Evolutionary conservation across 2,113 vertebrate species (phyloP), one percentile per base, ranked within the genome.

Genomic region (Burhinus oedicnemus): DNA sequence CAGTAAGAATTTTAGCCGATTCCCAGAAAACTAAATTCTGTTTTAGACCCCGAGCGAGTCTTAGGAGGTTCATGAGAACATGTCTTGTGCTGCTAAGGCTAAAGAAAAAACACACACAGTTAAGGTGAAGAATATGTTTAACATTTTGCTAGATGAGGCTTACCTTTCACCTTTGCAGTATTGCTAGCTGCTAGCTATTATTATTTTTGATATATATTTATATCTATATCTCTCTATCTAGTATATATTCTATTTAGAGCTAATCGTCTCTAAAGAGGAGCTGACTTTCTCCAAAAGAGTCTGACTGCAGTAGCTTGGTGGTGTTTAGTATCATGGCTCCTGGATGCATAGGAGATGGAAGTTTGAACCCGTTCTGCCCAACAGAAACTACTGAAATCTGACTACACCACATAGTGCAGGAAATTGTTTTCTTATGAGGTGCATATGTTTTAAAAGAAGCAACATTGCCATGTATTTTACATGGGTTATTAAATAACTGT

Each of bases 381-480:
- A 76, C 78, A 95, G 87, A 93, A 97, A 96, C 71, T 91, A 60
- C 52, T 96, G 92, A 96, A 93, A 95, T 91, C 85, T 70, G 86
- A 96, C 83, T 97, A 69, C 45, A 57, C 34, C 71, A 61, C 69
- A 75, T 83, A 81, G 44, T 75, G 49, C 88, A 97, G 81, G 76
- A 97, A 97, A 95, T 94, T 94, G 95, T 96, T 97, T 95, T 97
- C 88, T 94, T 95, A 92, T 90, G 90, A 93, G 78, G 62, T 88
- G 49, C 69, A 66, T 95, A 49, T 89, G 57, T 98, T 96, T 97
- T 79, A 95, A 97, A 93, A 97, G 78, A 69, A 93, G 66, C 75
- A 86, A 93, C 51, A 23, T 83, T 71, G 61, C 77, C 86, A 29
- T 91, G 68, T 90, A 92, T 90, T 97, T 97, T 97, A 90, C 61